Base-by-base conservation (phyloP, 92 coral and sea anemone genomes). In the Zoanthus sociatus region DNA sequence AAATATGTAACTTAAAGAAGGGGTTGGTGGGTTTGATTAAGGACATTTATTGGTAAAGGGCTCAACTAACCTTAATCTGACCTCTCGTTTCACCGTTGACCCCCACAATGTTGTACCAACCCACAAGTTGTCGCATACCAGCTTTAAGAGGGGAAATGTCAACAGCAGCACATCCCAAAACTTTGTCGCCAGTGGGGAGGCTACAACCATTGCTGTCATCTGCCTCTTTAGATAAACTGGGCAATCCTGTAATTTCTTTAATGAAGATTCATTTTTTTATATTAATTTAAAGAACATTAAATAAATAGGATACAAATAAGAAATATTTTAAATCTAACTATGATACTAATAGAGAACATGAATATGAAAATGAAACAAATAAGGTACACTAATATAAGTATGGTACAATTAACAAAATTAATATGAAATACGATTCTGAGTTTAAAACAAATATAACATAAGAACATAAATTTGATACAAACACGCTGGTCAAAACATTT, bases 31-130 rank as follows among this genome's bases (percentile, higher is more conserved):
- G 0, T 6, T 10, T 47, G 15, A 18, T 9, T 68, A 6, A 68
- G 68, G 54, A 45, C n/a, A 37, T 1, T 33, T 46, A 17, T 56
- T 11, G 58, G 45, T 0, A 63, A 9, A 47, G 15, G 14, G 30
- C 15, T 31, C 60, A 16, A 30, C 56, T 48, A 71, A 94, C 98
- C 98, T 96, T 96, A 17, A 97, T 92, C 83, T 97, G 99, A 45
- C 99, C 99, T 82, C 94, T 93, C 82, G 98, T 92, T 71, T 95
- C 93, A 60, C 99, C 99, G 77, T 84, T 91, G 73, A 97, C 93
- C 54, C 93, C 97, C 9, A 90, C 88, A 30, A 97, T 83, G 88
- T 97, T 97, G 87, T 97, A 97, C 99, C 99, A 97, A 10, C 99
- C 99, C 58, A 92, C 87, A 32, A 97, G 82, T 87, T 95, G 96